These are phyloP conservation scores for Mus caroli DNA, from an alignment of 2,797 vertebrate genomes.

Conservation along the genomic window DNA sequence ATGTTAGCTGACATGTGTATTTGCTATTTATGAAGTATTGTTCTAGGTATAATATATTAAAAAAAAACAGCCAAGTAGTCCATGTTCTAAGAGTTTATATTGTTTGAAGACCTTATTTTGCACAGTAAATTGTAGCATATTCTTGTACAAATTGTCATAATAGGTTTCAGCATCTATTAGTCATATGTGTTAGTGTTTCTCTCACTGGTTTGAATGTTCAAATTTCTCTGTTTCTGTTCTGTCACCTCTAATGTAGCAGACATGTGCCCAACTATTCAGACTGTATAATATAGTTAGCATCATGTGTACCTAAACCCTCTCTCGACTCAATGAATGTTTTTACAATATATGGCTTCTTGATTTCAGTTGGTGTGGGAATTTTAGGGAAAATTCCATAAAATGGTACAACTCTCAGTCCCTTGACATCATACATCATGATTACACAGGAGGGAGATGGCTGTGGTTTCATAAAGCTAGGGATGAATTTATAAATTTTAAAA, in stretches of 20 bases:
- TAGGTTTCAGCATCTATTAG: not conserved
- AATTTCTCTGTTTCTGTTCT: conserved; percentile 20
- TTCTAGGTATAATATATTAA: not conserved
- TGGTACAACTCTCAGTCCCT: not conserved
- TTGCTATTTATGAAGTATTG: not conserved
- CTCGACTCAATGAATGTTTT: not conserved
- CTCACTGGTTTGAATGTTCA: not conserved
- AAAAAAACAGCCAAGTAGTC: not conserved
- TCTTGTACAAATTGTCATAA: not conserved
- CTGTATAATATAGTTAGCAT: not conserved
- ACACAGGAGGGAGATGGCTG: not conserved
- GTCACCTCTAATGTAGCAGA: not conserved
- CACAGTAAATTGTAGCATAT: not conserved
- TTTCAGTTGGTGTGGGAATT: not conserved
- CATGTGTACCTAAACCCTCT: not conserved
- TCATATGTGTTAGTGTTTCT: not conserved
- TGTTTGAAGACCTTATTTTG: not conserved
- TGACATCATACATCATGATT: not conserved
- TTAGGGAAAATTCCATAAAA: not conserved
- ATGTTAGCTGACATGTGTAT: not conserved
- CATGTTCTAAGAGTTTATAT: not conserved
- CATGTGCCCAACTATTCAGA: not conserved
- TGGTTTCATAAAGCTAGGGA: not conserved
- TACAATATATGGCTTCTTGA: not conserved
- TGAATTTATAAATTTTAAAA: conserved; percentile 28